A percentile compares a stretch with the other conserved stretches of the same genome.
Conservation (phyloP, 2,113 vertebrate genomes). For the Calidris pugnax region DNA sequence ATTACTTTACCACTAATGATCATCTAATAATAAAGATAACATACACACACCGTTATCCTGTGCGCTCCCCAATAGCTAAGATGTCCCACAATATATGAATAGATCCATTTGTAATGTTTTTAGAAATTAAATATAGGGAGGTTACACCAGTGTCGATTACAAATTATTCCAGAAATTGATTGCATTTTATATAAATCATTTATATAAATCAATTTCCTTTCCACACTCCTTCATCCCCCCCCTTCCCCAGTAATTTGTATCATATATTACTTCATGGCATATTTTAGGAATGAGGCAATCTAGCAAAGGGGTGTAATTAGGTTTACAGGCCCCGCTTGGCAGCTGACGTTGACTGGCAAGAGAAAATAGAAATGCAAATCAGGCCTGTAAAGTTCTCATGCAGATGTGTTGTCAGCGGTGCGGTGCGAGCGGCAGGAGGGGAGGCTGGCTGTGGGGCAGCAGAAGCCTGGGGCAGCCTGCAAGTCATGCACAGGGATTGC, state of each 20-base stretch:
- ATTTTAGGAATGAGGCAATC: conserved; percentile 50
- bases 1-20: not conserved
- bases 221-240: not conserved
- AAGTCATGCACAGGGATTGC: not conserved
- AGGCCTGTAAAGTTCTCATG: conserved; percentile 23
- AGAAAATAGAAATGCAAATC: conserved; percentile 61
- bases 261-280: conserved; percentile 40
- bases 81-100: not conserved
- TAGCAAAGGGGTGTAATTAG: conserved; percentile 40
- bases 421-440: not conserved
- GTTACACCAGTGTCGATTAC: not conserved
- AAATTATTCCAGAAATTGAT: conserved; percentile 30
- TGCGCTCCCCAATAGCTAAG: not conserved
- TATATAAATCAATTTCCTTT: conserved; percentile 49
- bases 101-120: not conserved
- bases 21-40: not conserved
- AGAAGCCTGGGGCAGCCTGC: not conserved
- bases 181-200: conserved; percentile 32
- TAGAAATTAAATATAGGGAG: conserved; percentile 1
- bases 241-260: not conserved
- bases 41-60: not conserved
- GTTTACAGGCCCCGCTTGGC: conserved; percentile 30
- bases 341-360: conserved; percentile 48
- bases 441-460: not conserved
- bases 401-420: conserved; percentile 18